phyloP scores from a whole-genome alignment of 2,113 vertebrate species.

The Nipponia nippon region DNA sequence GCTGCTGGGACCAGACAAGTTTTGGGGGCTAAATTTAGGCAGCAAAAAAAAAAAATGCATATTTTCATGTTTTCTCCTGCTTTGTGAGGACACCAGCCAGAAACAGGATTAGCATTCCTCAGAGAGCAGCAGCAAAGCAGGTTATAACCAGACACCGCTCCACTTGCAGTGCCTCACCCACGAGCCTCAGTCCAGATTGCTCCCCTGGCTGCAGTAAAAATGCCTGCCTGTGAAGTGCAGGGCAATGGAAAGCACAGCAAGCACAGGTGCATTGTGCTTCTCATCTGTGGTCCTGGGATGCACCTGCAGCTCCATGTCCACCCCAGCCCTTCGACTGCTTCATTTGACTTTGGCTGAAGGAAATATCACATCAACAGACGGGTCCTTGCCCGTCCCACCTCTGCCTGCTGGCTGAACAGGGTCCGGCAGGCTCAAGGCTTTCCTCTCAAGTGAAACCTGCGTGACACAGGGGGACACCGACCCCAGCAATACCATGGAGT shows the following conservation, averaged over 20 bases:
- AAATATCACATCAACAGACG: fast-evolving
- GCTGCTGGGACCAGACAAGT: neutral
- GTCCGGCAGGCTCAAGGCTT: neutral
- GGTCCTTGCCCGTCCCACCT: neutral
- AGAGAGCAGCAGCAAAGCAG: neutral
- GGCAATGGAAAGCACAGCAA: neutral
- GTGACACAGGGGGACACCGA: neutral
- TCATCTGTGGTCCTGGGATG: neutral
- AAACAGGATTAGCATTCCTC: neutral
- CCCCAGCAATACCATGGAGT: fast-evolving
- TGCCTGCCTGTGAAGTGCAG: fast-evolving
- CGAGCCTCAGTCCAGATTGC: neutral
- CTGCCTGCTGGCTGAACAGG: neutral
- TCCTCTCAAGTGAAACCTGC: neutral
- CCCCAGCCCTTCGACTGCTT: neutral
- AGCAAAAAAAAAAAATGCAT: neutral
- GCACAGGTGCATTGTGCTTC: neutral
- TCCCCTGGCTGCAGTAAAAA: fast-evolving
- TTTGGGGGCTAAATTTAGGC: slow-evolving; percentile 5
- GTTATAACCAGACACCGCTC: fast-evolving
- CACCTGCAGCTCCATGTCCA: fast-evolving
- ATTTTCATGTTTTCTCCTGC: neutral
- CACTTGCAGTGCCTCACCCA: no score
- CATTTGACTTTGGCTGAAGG: neutral
- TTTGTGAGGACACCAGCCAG: neutral